phyloP scores from a whole-genome alignment of 2,888 invertebrate genomes.

The Leptinotarsa haldemani region DNA sequence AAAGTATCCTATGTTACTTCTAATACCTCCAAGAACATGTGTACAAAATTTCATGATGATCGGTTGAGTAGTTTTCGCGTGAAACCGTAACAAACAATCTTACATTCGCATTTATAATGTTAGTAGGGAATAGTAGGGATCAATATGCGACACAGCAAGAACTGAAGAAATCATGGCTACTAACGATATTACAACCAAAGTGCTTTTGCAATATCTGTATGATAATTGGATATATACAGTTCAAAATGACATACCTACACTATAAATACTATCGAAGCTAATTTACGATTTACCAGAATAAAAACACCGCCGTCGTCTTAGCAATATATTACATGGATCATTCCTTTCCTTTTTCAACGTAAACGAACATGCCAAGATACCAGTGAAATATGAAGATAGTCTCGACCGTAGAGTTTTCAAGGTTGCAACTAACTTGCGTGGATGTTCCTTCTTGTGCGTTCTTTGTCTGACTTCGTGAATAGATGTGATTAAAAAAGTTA shows the following conservation, averaged over 20 bases:
- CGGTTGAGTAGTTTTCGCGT: no score
- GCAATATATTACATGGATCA: slow-evolving; percentile 52
- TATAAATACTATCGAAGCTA: slow-evolving; percentile 66
- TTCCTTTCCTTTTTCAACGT: slow-evolving; percentile 40
- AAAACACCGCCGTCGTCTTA: slow-evolving; percentile 55
- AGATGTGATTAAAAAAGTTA: slow-evolving; percentile 40
- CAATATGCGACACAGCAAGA: background rate
- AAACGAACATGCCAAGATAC: slow-evolving; percentile 43
- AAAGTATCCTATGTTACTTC: no score
- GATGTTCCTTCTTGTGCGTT: slow-evolving; percentile 47
- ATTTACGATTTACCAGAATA: slow-evolving; percentile 63
- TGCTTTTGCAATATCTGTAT: slow-evolving; percentile 43
- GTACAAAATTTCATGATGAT: no score
- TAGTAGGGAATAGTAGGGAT: no score
- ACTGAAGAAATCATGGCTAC: background rate
- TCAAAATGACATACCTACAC: slow-evolving; percentile 58
- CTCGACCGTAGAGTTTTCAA: slow-evolving; percentile 47
- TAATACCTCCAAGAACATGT: no score
- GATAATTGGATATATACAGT: slow-evolving; percentile 62
- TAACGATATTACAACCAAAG: background rate
- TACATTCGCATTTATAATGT: no score
- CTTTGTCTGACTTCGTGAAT: slow-evolving; percentile 41
- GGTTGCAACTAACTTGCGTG: slow-evolving; percentile 54
- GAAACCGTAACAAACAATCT: no score
- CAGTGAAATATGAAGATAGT: slow-evolving; percentile 44